These are phyloP conservation scores for Xylophagus ater DNA, from an alignment of 2,888 invertebrate species.

Conservation along the genomic window DNA sequence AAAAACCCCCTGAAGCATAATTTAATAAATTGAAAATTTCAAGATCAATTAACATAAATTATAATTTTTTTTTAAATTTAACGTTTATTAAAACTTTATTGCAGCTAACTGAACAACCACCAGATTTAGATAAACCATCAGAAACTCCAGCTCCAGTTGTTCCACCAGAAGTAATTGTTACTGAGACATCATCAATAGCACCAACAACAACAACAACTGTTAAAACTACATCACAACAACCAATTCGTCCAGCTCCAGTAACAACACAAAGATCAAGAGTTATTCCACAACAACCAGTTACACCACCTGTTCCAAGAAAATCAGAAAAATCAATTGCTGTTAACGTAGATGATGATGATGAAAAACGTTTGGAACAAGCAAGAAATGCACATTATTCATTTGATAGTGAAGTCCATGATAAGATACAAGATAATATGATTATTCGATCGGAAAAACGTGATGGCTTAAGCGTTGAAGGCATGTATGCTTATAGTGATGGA, in stretches of 20 bases:
- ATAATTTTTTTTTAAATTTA: too few species aligned
- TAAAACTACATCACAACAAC: background rate
- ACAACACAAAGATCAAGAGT: conserved; percentile 11
- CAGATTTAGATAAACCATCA: too few species aligned
- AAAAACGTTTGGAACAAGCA: conserved; percentile 30
- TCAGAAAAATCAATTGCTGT: background rate
- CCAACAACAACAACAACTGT: conserved; percentile 18
- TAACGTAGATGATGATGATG: conserved; percentile 19
- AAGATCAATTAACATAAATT: too few species aligned
- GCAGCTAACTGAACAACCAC: too few species aligned
- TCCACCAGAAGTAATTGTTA: too few species aligned
- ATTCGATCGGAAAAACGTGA: conserved; percentile 36
- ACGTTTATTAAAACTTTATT: too few species aligned
- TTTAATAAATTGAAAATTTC: too few species aligned
- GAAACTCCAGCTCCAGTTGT: too few species aligned
- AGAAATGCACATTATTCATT: conserved; percentile 41
- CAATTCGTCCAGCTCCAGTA: conserved; percentile 21
- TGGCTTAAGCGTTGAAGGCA: conserved; percentile 38
- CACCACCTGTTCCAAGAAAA: background rate
- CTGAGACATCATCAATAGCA: background rate
- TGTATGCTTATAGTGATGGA: conserved; percentile 51
- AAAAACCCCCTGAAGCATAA: too few species aligned
- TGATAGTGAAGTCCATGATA: conserved; percentile 37
- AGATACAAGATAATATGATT: conserved; percentile 39
- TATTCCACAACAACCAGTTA: background rate